phyloP scores from a whole-genome alignment of 2,888 invertebrate genomes.

The Mesodorylaimus sp. region DNA sequence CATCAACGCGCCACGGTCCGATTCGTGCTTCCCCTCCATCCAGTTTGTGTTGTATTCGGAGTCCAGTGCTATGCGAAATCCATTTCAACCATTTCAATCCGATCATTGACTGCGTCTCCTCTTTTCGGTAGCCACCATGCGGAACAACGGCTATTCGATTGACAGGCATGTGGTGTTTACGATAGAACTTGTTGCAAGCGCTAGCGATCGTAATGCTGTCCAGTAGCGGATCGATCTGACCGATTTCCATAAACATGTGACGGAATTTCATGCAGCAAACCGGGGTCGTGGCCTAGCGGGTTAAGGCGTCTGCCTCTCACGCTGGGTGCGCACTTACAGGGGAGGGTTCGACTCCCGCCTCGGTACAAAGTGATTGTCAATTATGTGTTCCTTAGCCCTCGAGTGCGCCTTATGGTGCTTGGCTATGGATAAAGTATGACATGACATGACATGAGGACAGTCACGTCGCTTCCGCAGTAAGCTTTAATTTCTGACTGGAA shows the following conservation, averaged over 20 bases:
- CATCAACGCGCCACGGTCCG: conserved; percentile 13
- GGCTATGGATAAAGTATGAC: too few relatives aligned
- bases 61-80: neutral
- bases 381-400: too few relatives aligned
- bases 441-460: conserved; percentile 9
- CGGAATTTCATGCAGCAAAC: neutral
- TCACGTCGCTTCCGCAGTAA: conserved; percentile 16
- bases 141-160: conserved; percentile 13
- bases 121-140: conserved; percentile 9
- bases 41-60: conserved; percentile 8
- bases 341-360: too few relatives aligned
- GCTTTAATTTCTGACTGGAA: conserved; percentile 14
- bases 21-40: conserved; percentile 12
- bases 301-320: too few relatives aligned
- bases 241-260: neutral
- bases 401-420: too few relatives aligned
- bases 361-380: too few relatives aligned
- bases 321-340: too few relatives aligned
- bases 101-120: conserved; percentile 6
- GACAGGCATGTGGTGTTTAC: conserved; percentile 8
- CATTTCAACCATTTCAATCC: conserved; percentile 14
- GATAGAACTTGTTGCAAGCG: conserved; percentile 6
- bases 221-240: neutral
- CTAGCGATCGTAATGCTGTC: neutral
- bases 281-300: too few relatives aligned